phyloP scores from a whole-genome alignment of 2,113 vertebrate species.

The Indicator maculatus region DNA sequence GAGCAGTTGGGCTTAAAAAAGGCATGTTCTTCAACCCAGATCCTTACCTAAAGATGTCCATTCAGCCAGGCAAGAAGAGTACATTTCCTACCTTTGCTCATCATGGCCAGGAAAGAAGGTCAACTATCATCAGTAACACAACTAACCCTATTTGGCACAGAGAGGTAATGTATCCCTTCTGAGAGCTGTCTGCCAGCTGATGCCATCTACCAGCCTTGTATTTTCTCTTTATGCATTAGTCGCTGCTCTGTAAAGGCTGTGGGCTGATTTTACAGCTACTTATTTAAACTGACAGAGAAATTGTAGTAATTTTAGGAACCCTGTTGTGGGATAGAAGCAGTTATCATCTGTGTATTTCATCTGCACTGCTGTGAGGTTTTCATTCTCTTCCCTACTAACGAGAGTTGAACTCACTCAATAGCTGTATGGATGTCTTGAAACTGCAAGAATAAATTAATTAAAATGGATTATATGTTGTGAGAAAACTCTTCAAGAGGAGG shows the following conservation, averaged over 20 bases:
- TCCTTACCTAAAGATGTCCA: conserved; percentile 98
- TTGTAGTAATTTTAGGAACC: conserved; percentile 8
- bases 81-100: conserved; percentile 95
- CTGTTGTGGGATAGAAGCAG: conserved; percentile 3
- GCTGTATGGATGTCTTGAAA: not conserved
- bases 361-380: not conserved
- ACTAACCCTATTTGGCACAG: conserved; percentile 96
- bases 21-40: conserved; percentile 99
- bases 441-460: not conserved
- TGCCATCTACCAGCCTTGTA: not conserved
- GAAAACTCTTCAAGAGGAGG: not conserved
- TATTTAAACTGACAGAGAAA: conserved; percentile 32
- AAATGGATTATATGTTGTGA: not conserved
- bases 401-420: not conserved
- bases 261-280: not conserved
- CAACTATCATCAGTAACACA: conserved; percentile 96
- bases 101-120: conserved; percentile 94
- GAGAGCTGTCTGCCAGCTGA: not conserved
- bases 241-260: not conserved
- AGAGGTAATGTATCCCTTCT: conserved; percentile 82
- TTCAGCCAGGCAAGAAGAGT: conserved; percentile 96
- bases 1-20: conserved; percentile 94
- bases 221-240: not conserved
- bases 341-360: not conserved
- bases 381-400: not conserved